Evolutionary conservation across 2,888 invertebrate species (phyloP), one percentile per base, ranked within the genome.

Genomic region (Andrena marginata): DNA sequence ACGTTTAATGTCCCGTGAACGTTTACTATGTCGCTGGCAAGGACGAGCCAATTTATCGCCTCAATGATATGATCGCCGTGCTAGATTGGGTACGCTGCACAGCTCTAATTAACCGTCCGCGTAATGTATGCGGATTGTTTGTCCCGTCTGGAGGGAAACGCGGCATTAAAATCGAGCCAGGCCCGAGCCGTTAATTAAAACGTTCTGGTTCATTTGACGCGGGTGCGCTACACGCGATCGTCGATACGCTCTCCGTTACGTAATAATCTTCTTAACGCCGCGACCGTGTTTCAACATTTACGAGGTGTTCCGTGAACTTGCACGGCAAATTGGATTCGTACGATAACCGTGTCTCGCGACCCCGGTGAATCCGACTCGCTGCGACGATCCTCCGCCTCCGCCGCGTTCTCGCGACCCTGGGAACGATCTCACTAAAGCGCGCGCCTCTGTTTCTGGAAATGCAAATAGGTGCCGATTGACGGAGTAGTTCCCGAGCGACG

Each of bases 81-180:
- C 67, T 83, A 82, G 83, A 83, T 87, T 81, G 81, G 67, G 71
- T 80, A 68, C 56, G 81, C 70, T 51, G 69, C 56, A 62, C 78
- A 75, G 80, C 77, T 85, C 84, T 91, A 91, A 92, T 92, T 92
- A 90, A 79, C 76, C 78, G 56, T 33, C 10, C 59, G 70, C 35
- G 82, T 84, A 82, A 85, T 85, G 79, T 80, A 77, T 85, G 81
- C 82, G 77, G 85, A 87, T 89, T 89, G 88, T 87, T 90, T 87
- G 85, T 85, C 77, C 8, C 7, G 75, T 74, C 71, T 16, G 8
- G 6, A 48, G 49, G 29, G 63, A 56, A 67, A 48, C 68, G 33
- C 33, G 42, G 10, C 13, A 8, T 10, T 16, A 63, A 49, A 56
- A 51, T 13, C 23, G 20, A 20, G 10, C 23, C 23, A 31, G 1